Percentiles rank a stretch among this genome's conserved stretches.
phyloP scores from a whole-genome alignment of 1,140 invertebrate genomes.

The Bombus superbus region DNA sequence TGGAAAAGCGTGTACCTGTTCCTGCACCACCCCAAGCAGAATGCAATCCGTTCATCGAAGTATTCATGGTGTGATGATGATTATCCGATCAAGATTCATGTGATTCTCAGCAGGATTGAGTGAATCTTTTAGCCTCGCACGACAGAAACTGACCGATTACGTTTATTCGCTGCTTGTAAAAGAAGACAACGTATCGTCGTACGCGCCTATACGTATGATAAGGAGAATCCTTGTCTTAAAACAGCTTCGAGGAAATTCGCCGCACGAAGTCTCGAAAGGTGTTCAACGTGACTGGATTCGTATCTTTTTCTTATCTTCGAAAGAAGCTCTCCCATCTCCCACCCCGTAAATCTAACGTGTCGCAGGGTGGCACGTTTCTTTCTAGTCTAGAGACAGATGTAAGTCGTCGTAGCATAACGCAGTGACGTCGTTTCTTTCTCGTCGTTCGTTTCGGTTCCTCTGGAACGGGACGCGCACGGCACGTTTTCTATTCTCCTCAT shows the following conservation, averaged over 20 bases:
- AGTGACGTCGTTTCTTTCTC: conserved; percentile 59
- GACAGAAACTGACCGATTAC: conserved; percentile 13
- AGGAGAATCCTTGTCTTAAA: background rate
- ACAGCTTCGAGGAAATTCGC: background rate
- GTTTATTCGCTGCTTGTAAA: conserved; percentile 5
- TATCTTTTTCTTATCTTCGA: conserved; percentile 28
- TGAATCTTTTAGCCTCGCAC: conserved; percentile 31
- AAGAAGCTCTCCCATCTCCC: background rate
- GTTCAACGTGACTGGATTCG: conserved; percentile 8
- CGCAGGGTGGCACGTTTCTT: conserved; percentile 65
- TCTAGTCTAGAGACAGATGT: conserved; percentile 78
- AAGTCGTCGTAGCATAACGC: conserved; percentile 65
- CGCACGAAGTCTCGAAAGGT: background rate
- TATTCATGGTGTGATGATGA: conserved; percentile 78
- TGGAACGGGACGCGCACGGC: conserved; percentile 15
- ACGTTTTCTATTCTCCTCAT: conserved; percentile 21
- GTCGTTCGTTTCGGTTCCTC: conserved; percentile 40
- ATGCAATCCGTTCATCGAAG: conserved; percentile 84
- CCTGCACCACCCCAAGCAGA: conserved; percentile 83
- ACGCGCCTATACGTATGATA: background rate
- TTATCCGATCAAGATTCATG: background rate
- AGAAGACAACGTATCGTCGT: background rate
- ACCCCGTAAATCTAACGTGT: conserved; percentile 54
- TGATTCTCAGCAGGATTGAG: background rate
- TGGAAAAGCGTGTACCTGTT: conserved; percentile 85